Conservation (phyloP, 2,888 invertebrate species). For the Meganola albula region DNA sequence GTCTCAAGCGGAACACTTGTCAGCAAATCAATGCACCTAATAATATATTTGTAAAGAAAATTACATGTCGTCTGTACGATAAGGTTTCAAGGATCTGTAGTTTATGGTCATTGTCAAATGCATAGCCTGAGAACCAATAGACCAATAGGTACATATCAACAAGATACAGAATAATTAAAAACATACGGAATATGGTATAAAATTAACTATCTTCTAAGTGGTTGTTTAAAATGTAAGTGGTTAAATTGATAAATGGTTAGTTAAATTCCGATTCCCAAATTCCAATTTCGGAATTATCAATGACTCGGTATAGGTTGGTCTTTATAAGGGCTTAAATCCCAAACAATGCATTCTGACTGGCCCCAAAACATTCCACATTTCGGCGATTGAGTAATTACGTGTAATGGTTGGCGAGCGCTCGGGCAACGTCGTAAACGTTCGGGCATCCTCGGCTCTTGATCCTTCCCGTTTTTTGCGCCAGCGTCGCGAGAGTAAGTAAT, state of each 20-base stretch:
- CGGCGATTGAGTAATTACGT: constrained; percentile 59
- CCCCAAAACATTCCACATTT: constrained; percentile 43
- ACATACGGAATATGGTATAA: no score
- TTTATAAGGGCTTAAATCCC: constrained; percentile 29
- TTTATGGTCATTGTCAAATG: neutral
- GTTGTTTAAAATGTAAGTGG: no score
- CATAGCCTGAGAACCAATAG: neutral
- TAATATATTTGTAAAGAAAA: constrained; percentile 24
- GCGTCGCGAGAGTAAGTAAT: constrained; percentile 41
- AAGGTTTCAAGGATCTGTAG: neutral
- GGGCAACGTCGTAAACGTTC: constrained; percentile 41
- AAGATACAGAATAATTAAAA: no score
- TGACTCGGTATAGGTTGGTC: constrained; percentile 30
- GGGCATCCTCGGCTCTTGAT: constrained; percentile 45
- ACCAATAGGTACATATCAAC: no score
- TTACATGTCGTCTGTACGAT: constrained; percentile 21
- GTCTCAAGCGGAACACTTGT: constrained; percentile 30
- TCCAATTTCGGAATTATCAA: constrained; percentile 32
- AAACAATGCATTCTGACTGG: constrained; percentile 29
- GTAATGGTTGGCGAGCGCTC: constrained; percentile 40
- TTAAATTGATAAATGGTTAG: no score
- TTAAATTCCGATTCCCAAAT: constrained; percentile 21
- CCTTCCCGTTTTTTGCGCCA: constrained; percentile 43
- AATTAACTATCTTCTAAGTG: no score
- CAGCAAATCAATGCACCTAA: constrained; percentile 32